Percentiles rank a stretch among this genome's conserved stretches.
Conservation (phyloP, 2,888 invertebrate species). For the Galerucella nymphaeae region DNA sequence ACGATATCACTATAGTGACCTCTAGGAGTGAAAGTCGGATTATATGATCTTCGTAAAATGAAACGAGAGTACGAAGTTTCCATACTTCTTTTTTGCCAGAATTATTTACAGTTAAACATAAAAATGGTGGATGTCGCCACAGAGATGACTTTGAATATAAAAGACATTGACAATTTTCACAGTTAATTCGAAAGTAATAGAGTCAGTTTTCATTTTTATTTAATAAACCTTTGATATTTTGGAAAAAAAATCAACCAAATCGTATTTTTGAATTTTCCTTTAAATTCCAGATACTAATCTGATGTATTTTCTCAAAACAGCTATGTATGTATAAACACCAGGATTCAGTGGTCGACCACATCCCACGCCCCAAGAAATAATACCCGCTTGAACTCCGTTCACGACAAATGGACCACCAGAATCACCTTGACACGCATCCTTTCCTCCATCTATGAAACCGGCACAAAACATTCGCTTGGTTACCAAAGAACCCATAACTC, state of each 20-base stretch:
- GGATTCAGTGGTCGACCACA: constrained; percentile 51
- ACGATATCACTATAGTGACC: not conserved
- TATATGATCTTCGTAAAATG: not conserved
- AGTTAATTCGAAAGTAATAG: too few relatives aligned
- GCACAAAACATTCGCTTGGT: constrained; percentile 72
- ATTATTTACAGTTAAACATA: not conserved
- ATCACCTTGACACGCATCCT: constrained; percentile 58
- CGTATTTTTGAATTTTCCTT: not conserved
- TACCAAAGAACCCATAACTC: constrained; percentile 51
- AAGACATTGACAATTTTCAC: not conserved
- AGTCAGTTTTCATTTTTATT: too few relatives aligned
- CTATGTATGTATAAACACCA: constrained; percentile 54
- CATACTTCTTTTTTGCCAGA: not conserved
- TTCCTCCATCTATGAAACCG: constrained; percentile 69
- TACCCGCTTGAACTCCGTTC: constrained; percentile 48
- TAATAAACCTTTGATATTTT: not conserved
- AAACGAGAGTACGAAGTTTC: not conserved
- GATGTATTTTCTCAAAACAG: constrained; percentile 48
- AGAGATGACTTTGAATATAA: not conserved
- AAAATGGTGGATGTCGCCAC: not conserved
- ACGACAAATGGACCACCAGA: constrained; percentile 55
- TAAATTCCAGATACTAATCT: not conserved
- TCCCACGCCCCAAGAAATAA: constrained; percentile 56
- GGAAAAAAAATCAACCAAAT: not conserved
- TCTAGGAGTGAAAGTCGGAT: not conserved